A percentile compares a stretch with the other conserved stretches of the same genome.
Conservation (phyloP, 2,888 invertebrate genomes). For the Dusona sp. region DNA sequence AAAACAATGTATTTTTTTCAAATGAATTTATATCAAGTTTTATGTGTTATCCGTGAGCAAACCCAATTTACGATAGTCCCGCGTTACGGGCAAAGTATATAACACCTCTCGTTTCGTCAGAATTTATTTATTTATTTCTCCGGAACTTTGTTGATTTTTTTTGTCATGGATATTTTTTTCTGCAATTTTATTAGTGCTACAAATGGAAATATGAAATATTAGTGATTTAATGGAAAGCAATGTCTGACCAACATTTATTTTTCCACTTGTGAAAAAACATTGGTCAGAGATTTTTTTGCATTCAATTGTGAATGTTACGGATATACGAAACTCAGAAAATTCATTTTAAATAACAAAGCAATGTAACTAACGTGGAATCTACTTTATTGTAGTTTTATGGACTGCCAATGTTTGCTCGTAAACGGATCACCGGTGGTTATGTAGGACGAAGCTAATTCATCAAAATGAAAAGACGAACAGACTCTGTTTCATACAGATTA, state of each 20-base stretch:
- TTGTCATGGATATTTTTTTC: not conserved
- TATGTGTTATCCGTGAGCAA: not conserved
- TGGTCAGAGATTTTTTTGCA: not conserved
- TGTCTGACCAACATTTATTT: too few species aligned
- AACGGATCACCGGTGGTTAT: not conserved
- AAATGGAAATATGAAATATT: too few species aligned
- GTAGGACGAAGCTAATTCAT: not conserved
- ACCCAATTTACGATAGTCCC: not conserved
- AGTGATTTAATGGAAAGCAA: too few species aligned
- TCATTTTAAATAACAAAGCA: not conserved
- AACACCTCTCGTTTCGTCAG: not conserved
- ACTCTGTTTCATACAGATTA: not conserved
- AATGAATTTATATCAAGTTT: slow-evolving; percentile 13
- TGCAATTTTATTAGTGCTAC: not conserved
- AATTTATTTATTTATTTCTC: slow-evolving; percentile 1
- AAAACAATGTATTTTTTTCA: slow-evolving; percentile 13
- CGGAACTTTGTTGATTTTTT: not conserved
- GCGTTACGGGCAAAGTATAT: not conserved
- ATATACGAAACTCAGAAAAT: not conserved
- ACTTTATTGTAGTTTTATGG: not conserved
- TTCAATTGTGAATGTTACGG: not conserved
- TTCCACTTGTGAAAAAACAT: too few species aligned
- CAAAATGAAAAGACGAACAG: not conserved
- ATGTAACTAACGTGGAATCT: not conserved
- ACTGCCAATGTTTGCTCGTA: not conserved